Base-by-base conservation (phyloP, 2,113 vertebrate species). In the Gnathonemus echidnorhynchus region DNA sequence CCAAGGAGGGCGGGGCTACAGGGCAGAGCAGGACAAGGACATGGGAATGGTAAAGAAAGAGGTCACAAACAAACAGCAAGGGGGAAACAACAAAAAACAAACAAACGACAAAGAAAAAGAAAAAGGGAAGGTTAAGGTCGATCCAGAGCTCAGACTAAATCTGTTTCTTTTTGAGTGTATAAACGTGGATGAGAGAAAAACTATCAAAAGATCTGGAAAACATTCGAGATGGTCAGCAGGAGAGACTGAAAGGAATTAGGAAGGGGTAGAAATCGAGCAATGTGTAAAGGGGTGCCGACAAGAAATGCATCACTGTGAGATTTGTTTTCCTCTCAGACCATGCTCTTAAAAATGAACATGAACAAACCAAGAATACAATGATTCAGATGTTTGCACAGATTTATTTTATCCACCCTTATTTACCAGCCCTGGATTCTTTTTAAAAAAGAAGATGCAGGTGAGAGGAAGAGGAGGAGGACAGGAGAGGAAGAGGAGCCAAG, bases 61-160 rank as follows among this genome's bases (percentile, higher is more conserved):
- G 83, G 49, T 89, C 70, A 91, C 91, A 86, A 88, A 91, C 90
- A 88, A 91, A 86, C 89, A 85, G 56, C 52, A 87, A 87, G 86
- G 87, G 89, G 62, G 19, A 42, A 52, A 92, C 70, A 90, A 66
- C 87, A 93, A 91, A 92, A 93, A 94, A 93, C 91, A 91, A 93
- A 94, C 92, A 90, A 92, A 92, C 91, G 91, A 93, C 92, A 91
- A 93, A 93, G 92, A 93, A 93, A 92, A 93, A 92, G 91, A 88
- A 88, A 88, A 66, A 88, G 92, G 87, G 90, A 91, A 93, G 91
- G 91, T 93, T 93, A 93, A 92, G 90, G 92, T 91, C 89, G 91
- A 91, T 91, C 88, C 90, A 85, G 85, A 89, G 46, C 88, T 88
- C 90, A 77, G 89, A 91, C 91, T 91, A 92, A 80, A 88, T 45